phyloP scores from a whole-genome alignment of 1,140 invertebrate genomes.

The Trachymyrmex cornetzi region DNA sequence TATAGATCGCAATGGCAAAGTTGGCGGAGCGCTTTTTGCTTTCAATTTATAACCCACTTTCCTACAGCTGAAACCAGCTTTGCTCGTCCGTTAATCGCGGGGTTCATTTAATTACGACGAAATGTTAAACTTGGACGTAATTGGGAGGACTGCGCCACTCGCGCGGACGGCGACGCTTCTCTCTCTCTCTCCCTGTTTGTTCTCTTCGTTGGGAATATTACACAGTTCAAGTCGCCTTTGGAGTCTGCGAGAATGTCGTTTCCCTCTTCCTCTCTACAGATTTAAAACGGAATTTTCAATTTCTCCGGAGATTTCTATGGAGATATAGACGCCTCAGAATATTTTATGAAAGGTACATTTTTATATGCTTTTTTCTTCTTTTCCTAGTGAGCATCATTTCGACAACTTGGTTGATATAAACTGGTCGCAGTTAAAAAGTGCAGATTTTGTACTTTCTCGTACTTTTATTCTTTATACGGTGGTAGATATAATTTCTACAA shows the following conservation, averaged over 20 bases:
- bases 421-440: background rate
- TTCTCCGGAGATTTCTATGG: conserved; percentile 29
- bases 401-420: background rate
- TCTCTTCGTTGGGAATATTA: conserved; percentile 53
- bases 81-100: conserved; percentile 71
- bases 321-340: background rate
- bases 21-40: conserved; percentile 71
- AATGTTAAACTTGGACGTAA: conserved; percentile 74
- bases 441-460: background rate
- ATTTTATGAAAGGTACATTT: conserved; percentile 31
- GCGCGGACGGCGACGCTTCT: conserved; percentile 38
- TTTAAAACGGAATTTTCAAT: conserved; percentile 49
- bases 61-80: conserved; percentile 41
- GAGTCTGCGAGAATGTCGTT: conserved; percentile 15
- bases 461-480: background rate
- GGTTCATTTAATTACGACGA: conserved; percentile 71
- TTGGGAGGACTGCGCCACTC: conserved; percentile 67
- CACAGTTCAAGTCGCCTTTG: conserved; percentile 49
- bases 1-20: background rate
- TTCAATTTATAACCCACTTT: conserved; percentile 70
- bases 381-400: too few relatives aligned
- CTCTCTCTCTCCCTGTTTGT: background rate
- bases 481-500: background rate
- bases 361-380: background rate
- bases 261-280: conserved; percentile 20